Conservation (phyloP, 2,113 vertebrate species). For the Desmodus rotundus region DNA sequence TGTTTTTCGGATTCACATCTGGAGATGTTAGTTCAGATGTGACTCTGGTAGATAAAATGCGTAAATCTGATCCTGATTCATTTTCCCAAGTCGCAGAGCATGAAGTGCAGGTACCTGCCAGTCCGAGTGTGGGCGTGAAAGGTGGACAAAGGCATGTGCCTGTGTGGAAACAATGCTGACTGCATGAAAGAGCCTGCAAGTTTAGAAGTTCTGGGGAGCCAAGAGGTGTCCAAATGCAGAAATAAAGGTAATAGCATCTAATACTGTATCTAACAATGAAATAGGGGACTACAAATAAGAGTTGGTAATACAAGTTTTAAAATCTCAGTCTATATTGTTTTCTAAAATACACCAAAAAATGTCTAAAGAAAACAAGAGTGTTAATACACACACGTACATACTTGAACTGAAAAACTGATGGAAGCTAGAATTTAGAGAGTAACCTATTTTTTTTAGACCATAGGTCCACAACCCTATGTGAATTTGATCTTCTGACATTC, state of each 20-base stretch:
- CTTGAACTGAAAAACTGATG: neutral
- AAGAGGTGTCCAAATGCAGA: neutral
- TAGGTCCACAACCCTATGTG: neutral
- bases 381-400: neutral
- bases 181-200: neutral
- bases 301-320: neutral
- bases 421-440: neutral
- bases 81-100: neutral
- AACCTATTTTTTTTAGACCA: neutral
- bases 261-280: neutral
- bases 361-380: neutral
- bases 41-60: neutral
- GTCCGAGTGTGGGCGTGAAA: neutral
- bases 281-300: neutral
- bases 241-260: neutral
- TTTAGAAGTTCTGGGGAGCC: neutral
- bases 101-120: neutral
- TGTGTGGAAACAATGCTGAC: neutral
- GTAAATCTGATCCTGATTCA: neutral
- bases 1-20: neutral
- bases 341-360: neutral
- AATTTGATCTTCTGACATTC: neutral
- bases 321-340: neutral
- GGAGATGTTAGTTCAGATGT: neutral
- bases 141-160: neutral